Base-by-base conservation (phyloP, 2,888 invertebrate species). In the Pristionchus japonicus region DNA sequence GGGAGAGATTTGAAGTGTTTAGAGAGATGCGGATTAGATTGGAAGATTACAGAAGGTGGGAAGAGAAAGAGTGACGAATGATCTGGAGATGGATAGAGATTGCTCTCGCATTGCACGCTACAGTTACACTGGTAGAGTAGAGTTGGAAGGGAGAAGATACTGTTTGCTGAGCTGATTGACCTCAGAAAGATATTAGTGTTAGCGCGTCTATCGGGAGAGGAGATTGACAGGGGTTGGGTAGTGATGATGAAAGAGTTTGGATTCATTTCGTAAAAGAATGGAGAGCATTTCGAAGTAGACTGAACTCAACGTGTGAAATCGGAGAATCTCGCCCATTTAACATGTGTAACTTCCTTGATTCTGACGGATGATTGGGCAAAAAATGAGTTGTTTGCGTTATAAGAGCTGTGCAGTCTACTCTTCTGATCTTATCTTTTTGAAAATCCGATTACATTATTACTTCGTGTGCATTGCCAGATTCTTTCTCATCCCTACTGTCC, bases 271-370 rank as follows among this genome's bases (percentile, higher is more conserved):
- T n/a, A n/a, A n/a, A 57, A 6, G 57, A 1, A 9, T 57, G 23
- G 57, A 57, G 9, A 23, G 3, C 3, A 57, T 57, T n/a, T 23
- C 23, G n/a, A 77, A 47, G 27, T 23, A 47, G 47, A 43, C 40
- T 77, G 77, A 15, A 4, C 77, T 77, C 11, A 7, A 40, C 43
- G n/a, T 40, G 43, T 40, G 43, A 77, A 77, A 47, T 47, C 11
- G 77, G 43, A 77, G 9, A 77, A 23, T 20, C 27, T 77, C 47
- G 11, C 23, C 20, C 43, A 77, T 77, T 40, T 47, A 27, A 37
- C 70, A 47, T 77, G 77, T 77, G 77, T 77, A 77, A 77, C 77
- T 77, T 77, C 77, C 77, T 77, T 27, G 43, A 77, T 27, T 27
- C 3, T 43, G 77, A 77, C 77, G 43, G 37, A 37, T 74, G n/a